Evolutionary conservation across 2,797 vertebrate genomes (phyloP), one percentile per base, ranked within the genome.

Genomic region (Allobates femoralis): DNA sequence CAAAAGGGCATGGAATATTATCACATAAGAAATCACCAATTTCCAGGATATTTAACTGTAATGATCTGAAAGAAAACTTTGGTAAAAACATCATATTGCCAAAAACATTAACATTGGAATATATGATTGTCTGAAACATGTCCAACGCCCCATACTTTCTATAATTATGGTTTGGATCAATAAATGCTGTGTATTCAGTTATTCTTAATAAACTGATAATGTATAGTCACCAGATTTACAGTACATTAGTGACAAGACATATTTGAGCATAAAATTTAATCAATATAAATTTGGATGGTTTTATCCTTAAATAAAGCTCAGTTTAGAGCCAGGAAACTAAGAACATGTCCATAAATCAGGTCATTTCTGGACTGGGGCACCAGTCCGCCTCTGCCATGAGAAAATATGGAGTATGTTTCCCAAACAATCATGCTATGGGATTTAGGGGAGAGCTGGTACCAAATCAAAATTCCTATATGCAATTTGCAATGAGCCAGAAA

Each of bases 381-480:
- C 30, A n/a, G 76, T 34, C 30, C 19, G n/a, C 76, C 76, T 14
- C 32, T 41, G 71, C 55, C 34, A 26, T n/a, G 34, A 62, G 34
- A 58, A 62, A 62, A 79, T 81, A 50, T 50, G 18, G 62, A 53
- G 28, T 26, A 23, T 82, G 50, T 46, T 56, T 71, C 55, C 30
- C 80, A 55, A 69, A 71, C 66, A 71, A 46, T 71, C 81, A 83
- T 83, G 56, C 51, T 41, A 55, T 41, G 74, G 83, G 60, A 78
- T 84, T 66, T 77, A 78, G 58, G 58, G 28, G 58, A 34, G 46
- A 85, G n/a, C 53, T 1, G n/a, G 76, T 50, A 37, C 84, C 10
- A 37, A 85, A 62, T 77, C 83, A 66, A 41, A 79, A 19, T 37
- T 56, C 56, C 28, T 67, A 50, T 53, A 66, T 78, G 60, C 53